Conservation (phyloP, 1,140 invertebrate species). For the Varroa destructor region DNA sequence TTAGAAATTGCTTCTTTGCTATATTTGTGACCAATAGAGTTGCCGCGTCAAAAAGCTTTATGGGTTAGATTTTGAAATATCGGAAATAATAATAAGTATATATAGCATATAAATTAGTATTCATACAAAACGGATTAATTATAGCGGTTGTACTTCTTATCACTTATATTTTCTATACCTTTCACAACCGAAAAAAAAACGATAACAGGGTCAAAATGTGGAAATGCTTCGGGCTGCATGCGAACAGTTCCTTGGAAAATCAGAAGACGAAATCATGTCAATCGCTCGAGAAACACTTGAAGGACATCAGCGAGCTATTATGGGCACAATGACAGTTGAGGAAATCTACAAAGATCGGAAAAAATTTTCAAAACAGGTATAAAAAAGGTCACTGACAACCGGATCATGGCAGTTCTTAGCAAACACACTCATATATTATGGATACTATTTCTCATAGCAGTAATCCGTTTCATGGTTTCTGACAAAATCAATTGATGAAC, state of each 20-base stretch:
- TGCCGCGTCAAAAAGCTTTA: too few species aligned
- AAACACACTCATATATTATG: too few species aligned
- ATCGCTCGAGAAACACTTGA: constrained; percentile 90
- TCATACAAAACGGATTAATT: too few species aligned
- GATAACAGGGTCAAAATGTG: constrained; percentile 74
- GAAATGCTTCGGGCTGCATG: constrained; percentile 92
- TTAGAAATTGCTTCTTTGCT: too few species aligned
- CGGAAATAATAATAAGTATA: background rate
- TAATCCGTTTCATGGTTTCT: too few species aligned
- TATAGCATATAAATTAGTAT: background rate
- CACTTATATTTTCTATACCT: too few species aligned
- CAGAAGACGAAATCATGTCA: constrained; percentile 71
- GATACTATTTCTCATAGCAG: too few species aligned
- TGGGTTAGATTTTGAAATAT: too few species aligned
- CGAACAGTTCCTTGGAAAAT: constrained; percentile 89
- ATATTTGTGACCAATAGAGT: background rate
- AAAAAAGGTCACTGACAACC: background rate
- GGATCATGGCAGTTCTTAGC: too few species aligned
- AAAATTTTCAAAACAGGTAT: constrained; percentile 81
- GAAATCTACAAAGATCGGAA: constrained; percentile 98
- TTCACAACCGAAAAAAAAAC: too few species aligned
- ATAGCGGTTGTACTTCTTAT: too few species aligned
- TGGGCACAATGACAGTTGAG: constrained; percentile 98
- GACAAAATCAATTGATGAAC: too few species aligned
- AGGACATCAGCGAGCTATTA: constrained; percentile 92